Conservation (phyloP, 2,888 invertebrate genomes). For the Notodonta dromedarius region DNA sequence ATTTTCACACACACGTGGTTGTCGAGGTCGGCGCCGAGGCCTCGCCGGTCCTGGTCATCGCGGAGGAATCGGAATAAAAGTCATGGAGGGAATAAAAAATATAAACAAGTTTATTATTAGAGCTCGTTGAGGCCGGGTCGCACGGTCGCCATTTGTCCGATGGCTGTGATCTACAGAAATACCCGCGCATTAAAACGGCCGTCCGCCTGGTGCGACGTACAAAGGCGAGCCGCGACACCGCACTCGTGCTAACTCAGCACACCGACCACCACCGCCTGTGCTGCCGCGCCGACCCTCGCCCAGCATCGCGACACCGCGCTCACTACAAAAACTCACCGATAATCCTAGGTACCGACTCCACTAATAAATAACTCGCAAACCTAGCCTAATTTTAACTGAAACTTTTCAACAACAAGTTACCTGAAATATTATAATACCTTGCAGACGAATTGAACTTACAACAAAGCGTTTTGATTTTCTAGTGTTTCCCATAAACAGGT, state of each 20-base stretch:
- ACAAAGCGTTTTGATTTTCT: slow-evolving; percentile 23
- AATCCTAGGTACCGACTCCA: slow-evolving; percentile 37
- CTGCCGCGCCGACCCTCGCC: slow-evolving; percentile 22
- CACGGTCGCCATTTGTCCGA: slow-evolving; percentile 82
- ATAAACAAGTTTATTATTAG: slow-evolving; percentile 84
- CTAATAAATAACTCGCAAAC: slow-evolving; percentile 24
- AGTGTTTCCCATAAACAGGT: slow-evolving; percentile 13
- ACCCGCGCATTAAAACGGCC: slow-evolving; percentile 74
- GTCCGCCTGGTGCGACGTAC: slow-evolving; percentile 60
- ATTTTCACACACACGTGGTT: slow-evolving; percentile 80
- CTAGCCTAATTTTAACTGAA: slow-evolving; percentile 19
- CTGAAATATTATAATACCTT: neutral
- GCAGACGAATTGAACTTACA: neutral
- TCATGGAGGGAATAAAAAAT: slow-evolving; percentile 77
- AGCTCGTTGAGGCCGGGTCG: slow-evolving; percentile 81
- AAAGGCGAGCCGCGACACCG: slow-evolving; percentile 64
- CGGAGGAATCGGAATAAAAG: slow-evolving; percentile 64
- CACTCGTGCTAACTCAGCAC: slow-evolving; percentile 56
- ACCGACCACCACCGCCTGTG: slow-evolving; percentile 50
- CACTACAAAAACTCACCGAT: slow-evolving; percentile 21
- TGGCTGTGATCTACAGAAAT: slow-evolving; percentile 82
- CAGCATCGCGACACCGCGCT: slow-evolving; percentile 23
- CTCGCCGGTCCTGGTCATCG: slow-evolving; percentile 45
- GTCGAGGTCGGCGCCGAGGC: slow-evolving; percentile 65
- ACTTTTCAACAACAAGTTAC: slow-evolving; percentile 5